A percentile compares a stretch with the other conserved stretches of the same genome.
phyloP scores from a whole-genome alignment of 2,113 vertebrate species.

The Boulengeromyrus knoepffleri region DNA sequence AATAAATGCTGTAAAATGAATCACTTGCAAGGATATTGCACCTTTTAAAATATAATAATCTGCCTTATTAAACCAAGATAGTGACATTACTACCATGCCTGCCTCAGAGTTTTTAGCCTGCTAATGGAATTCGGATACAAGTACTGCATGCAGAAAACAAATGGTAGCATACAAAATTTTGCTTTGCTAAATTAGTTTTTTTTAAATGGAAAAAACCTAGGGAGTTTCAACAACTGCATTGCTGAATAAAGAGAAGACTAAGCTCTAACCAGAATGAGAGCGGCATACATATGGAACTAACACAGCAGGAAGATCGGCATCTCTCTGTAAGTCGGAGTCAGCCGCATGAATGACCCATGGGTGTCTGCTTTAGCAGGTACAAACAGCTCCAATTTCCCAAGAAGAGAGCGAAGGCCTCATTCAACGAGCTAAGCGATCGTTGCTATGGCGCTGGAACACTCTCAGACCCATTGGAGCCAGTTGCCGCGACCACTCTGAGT shows the following conservation, averaged over 20 bases:
- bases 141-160: not conserved
- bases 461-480: slow-evolving; percentile 58
- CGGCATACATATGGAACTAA: not conserved
- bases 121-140: not conserved
- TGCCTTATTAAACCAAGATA: not conserved
- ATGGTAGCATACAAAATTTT: not conserved
- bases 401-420: slow-evolving; percentile 46
- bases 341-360: not conserved
- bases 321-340: not conserved
- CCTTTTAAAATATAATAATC: not conserved
- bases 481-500: slow-evolving; percentile 58
- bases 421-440: slow-evolving; percentile 55
- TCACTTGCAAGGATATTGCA: not conserved
- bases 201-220: not conserved
- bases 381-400: slow-evolving; percentile 41
- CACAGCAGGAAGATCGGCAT: not conserved
- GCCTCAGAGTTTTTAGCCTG: not conserved
- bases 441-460: slow-evolving; percentile 70
- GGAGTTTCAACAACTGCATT: not conserved
- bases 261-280: not conserved
- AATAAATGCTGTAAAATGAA: not conserved
- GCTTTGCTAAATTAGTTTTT: not conserved
- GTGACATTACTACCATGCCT: not conserved
- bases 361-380: slow-evolving; percentile 38
- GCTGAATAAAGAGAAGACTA: not conserved